These are phyloP conservation scores for Zophobas morio DNA, from an alignment of 1,140 invertebrate species.

Conservation along the genomic window DNA sequence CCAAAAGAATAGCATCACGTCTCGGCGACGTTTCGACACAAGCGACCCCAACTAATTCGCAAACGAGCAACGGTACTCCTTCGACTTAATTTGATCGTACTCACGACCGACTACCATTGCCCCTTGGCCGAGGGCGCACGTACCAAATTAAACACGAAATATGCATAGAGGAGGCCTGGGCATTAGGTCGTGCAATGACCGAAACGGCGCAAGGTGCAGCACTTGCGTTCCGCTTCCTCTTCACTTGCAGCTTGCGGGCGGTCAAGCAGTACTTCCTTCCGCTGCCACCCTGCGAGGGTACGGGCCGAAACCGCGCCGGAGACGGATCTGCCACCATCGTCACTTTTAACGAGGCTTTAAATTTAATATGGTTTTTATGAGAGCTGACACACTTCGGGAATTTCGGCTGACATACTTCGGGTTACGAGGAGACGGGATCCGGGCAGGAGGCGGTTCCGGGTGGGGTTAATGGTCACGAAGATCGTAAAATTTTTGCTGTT, in stretches of 20 bases:
- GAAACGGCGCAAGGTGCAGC: conserved; percentile 55
- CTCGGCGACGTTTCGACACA: neutral
- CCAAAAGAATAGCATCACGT: neutral
- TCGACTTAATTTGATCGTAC: conserved; percentile 15
- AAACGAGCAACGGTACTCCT: conserved; percentile 35
- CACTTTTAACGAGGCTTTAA: no score
- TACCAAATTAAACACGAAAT: conserved; percentile 50
- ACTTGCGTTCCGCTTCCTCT: conserved; percentile 43
- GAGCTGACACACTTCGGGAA: no score
- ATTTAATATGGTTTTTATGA: no score
- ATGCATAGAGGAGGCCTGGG: conserved; percentile 44
- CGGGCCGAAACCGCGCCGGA: neutral
- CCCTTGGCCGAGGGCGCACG: conserved; percentile 44
- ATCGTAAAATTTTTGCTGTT: no score
- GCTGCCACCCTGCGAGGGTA: neutral
- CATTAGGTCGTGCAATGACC: conserved; percentile 50
- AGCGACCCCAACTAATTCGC: conserved; percentile 8
- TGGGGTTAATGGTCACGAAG: no score
- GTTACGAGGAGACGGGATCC: no score
- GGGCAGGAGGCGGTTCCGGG: no score
- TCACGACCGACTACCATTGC: conserved; percentile 23
- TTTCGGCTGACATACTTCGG: no score
- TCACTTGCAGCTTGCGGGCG: conserved; percentile 52
- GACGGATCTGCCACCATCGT: neutral
- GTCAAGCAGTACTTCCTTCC: conserved; percentile 54